Conservation (phyloP, 2,797 vertebrate genomes). For the Micropoecilia bifurca region DNA sequence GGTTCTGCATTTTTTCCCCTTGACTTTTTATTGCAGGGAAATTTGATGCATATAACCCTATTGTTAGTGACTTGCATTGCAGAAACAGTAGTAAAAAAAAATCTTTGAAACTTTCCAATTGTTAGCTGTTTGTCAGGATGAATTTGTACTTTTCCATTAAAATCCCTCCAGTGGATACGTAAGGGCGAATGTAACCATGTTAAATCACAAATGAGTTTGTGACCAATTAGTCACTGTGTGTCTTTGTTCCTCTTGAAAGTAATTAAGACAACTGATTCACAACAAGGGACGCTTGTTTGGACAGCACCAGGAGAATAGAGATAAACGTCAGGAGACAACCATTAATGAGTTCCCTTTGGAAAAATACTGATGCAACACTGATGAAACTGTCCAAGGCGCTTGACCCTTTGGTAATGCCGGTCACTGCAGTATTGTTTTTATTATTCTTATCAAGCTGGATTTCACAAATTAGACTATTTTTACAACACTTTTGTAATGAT, state of each 20-base stretch:
- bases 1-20: background rate
- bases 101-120: background rate
- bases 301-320: background rate
- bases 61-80: background rate
- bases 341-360: constrained; percentile 7
- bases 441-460: background rate
- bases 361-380: constrained; percentile 47
- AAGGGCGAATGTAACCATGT: constrained; percentile 32
- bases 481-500: background rate
- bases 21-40: background rate
- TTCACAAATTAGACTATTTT: background rate
- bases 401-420: constrained; percentile 18
- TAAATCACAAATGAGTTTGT: background rate
- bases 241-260: constrained; percentile 52
- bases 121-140: background rate
- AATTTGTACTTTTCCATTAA: background rate
- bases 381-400: constrained; percentile 30
- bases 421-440: background rate
- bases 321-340: background rate
- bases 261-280: constrained; percentile 50
- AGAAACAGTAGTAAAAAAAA: background rate
- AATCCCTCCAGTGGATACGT: constrained; percentile 11
- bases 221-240: constrained; percentile 39
- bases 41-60: background rate
- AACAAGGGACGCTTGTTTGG: background rate